Percentiles rank a stretch among this genome's conserved stretches.
Evolutionary conservation across 2,113 vertebrate species (phyloP).

Genomic region (Brachypteracias leptosomus): DNA sequence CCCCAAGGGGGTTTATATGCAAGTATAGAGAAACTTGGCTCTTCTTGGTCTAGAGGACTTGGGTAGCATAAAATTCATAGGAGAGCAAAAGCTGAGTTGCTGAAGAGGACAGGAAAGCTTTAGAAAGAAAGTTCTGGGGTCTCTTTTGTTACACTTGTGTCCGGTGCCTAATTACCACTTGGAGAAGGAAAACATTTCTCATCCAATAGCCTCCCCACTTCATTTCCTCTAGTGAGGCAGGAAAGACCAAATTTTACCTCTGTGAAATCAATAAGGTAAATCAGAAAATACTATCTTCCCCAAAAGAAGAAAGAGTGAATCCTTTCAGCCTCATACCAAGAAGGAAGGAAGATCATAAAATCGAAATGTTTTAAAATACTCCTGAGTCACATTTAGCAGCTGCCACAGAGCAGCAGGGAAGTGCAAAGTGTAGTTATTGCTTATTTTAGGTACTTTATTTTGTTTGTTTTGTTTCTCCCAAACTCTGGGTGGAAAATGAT

Average conservation of each 20-base stretch:
- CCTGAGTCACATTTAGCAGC: neutral
- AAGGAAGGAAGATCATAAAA: neutral
- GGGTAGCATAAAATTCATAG: neutral
- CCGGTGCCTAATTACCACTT: neutral
- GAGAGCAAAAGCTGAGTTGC: neutral
- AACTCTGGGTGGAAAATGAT: neutral
- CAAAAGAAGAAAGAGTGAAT: neutral
- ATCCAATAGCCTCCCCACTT: neutral
- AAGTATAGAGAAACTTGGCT: neutral
- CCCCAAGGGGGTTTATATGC: neutral
- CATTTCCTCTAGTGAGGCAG: neutral
- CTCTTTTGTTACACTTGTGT: neutral
- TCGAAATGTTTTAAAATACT: neutral
- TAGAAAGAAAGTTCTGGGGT: neutral
- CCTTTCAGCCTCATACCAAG: neutral
- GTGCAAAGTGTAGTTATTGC: neutral
- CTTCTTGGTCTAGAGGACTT: neutral
- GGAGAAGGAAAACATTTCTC: neutral
- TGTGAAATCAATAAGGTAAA: neutral
- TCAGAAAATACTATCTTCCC: neutral
- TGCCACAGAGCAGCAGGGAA: slow-evolving; percentile 8
- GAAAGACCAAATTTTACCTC: neutral
- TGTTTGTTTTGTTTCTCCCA: neutral
- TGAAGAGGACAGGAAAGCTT: neutral
- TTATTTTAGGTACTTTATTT: neutral